Evolutionary conservation across 2,113 vertebrate genomes (phyloP), one percentile per base, ranked within the genome.

Genomic region (Halcyon senegalensis): DNA sequence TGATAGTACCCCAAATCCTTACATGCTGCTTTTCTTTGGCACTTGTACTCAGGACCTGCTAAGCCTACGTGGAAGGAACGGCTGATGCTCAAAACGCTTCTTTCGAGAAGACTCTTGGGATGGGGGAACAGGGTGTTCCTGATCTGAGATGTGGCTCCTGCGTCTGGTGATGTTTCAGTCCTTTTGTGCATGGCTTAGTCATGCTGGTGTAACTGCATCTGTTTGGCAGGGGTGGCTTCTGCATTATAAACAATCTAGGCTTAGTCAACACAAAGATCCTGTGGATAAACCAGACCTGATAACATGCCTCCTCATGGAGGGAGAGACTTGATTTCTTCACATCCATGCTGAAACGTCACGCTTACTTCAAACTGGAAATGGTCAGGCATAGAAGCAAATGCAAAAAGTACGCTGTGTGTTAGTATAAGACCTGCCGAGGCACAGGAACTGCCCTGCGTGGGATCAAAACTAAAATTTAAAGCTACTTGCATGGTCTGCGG

Each of bases 241-340:
- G 80, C 73, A 13, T 70, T 90, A 43, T 27, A 24, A 94, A 78
- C 68, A 44, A 2, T 39, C 31, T 56, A 24, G 23, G 60, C 73
- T 93, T 84, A 90, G 72, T 93, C 92, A 93, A 50, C 43, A 13
- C 73, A 27, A n/a, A 87, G 91, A 81, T 84, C 41, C 35, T 64
- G 31, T 63, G 21, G 80, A 69, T 84, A 77, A 88, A 78, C 8
- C 37, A 84, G 85, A 35, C 20, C 28, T 58, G 41, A 51, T 39
- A 43, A 31, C n/a, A 3, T 63, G 41, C 46, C 37, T 87, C 43
- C 4, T 69, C 62, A 39, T 39, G 27, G 15, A 56, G 46, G 60
- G 73, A 84, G 62, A 87, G 41, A 55, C 66, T 81, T 16, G 39
- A 68, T 78, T 92, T 67, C 53, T 56, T 92, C 56, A 56, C 12